Percentiles rank a stretch among this genome's conserved stretches.
Conservation (phyloP, 2,797 vertebrate genomes). For the Sebastes itinus region DNA sequence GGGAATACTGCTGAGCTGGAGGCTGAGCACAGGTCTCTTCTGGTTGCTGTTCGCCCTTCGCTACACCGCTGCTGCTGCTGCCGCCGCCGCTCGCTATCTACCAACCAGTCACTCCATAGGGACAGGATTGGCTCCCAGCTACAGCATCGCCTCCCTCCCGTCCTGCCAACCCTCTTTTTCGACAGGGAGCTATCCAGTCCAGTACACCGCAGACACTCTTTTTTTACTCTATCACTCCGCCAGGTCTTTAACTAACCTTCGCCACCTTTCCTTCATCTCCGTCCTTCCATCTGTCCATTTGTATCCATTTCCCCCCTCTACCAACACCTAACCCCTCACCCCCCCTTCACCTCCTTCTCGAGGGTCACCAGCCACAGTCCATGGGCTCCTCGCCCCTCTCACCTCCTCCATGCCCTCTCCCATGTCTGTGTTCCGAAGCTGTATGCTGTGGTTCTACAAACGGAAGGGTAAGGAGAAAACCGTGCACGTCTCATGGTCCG, state of each 20-base stretch:
- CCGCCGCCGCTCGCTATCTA: slow-evolving; percentile 25
- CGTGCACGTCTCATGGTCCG: slow-evolving; percentile 60
- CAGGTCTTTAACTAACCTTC: slow-evolving; percentile 88
- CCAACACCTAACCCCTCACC: slow-evolving; percentile 32
- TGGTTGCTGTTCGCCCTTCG: slow-evolving; percentile 45
- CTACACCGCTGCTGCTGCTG: slow-evolving; percentile 11
- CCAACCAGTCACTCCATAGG: slow-evolving; percentile 41
- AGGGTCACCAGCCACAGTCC: slow-evolving; percentile 68
- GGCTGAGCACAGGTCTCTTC: slow-evolving; percentile 73
- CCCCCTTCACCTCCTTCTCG: slow-evolving; percentile 31
- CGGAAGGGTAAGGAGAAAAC: slow-evolving; percentile 94
- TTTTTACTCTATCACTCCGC: slow-evolving; percentile 53
- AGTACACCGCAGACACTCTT: slow-evolving; percentile 57
- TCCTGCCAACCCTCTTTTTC: slow-evolving; percentile 52
- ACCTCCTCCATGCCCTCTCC: slow-evolving; percentile 94
- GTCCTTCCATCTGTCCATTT: slow-evolving; percentile 80
- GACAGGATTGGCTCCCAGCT: slow-evolving; percentile 73
- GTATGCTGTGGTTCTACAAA: slow-evolving; percentile 99
- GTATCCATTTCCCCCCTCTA: slow-evolving; percentile 77
- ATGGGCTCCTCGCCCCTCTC: slow-evolving; percentile 71
- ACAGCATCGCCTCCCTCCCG: slow-evolving; percentile 57
- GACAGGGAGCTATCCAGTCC: slow-evolving; percentile 48
- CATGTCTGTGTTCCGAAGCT: slow-evolving; percentile 99
- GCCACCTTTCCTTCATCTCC: slow-evolving; percentile 84
- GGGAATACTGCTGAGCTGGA: slow-evolving; percentile 76